A percentile compares a stretch with the other conserved stretches of the same genome.
phyloP scores from a whole-genome alignment of 2,113 vertebrate species.

The Callopanchax toddi region DNA sequence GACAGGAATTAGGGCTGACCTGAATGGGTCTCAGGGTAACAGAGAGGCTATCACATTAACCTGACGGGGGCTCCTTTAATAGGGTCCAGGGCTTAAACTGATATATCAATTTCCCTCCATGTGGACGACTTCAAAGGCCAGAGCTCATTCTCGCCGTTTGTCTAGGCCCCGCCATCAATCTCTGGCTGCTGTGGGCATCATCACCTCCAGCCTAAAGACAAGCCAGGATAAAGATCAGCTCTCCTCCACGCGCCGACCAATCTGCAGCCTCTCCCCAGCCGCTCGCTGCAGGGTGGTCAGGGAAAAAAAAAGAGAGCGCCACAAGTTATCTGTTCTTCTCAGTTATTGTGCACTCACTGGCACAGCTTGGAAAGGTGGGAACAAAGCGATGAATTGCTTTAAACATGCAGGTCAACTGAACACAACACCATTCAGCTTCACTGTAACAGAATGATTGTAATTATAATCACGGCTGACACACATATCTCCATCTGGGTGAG shows the following conservation, averaged over 20 bases:
- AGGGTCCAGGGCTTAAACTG: constrained; percentile 93
- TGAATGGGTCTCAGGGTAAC: constrained; percentile 77
- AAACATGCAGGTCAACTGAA: constrained; percentile 67
- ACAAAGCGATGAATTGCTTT: constrained; percentile 49
- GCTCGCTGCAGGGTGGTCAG: constrained; percentile 30
- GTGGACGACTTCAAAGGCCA: constrained; percentile 93
- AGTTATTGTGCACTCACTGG: background rate
- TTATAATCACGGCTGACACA: constrained; percentile 72
- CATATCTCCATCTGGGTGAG: constrained; percentile 58
- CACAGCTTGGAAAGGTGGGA: constrained; percentile 1
- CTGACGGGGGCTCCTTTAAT: constrained; percentile 87
- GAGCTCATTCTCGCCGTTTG: constrained; percentile 84
- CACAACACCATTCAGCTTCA: constrained; percentile 53
- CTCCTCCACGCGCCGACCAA: constrained; percentile 37
- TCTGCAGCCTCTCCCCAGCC: constrained; percentile 32
- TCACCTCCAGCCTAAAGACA: constrained; percentile 69
- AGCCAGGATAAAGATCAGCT: constrained; percentile 68
- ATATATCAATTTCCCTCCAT: constrained; percentile 96
- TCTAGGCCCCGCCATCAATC: constrained; percentile 93
- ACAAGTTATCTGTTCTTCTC: constrained; percentile 28
- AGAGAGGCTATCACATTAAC: constrained; percentile 83
- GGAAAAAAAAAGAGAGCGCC: constrained; percentile 12
- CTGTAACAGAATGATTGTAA: constrained; percentile 66
- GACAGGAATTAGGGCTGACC: constrained; percentile 73
- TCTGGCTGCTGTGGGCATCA: constrained; percentile 78